A percentile compares a stretch with the other conserved stretches of the same genome.
phyloP scores from a whole-genome alignment of 2,888 invertebrate species.

The Hydroisotoma schaefferi region DNA sequence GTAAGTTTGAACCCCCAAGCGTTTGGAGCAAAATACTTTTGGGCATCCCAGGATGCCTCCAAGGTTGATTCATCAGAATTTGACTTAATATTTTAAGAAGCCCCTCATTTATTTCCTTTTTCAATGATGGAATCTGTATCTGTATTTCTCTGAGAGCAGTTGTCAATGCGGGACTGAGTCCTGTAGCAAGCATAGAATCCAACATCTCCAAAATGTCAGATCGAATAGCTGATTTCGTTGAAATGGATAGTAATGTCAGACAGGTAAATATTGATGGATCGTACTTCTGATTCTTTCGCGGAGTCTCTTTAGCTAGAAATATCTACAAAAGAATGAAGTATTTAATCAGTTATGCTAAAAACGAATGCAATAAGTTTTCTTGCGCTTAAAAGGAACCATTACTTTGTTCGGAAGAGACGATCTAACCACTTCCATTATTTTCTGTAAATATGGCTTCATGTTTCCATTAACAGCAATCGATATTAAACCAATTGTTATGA shows the following conservation, averaged over 20 bases:
- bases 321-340: slow-evolving; percentile 1
- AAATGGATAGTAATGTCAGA: slow-evolving; percentile 83
- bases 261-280: slow-evolving; percentile 92
- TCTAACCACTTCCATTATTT: slow-evolving; percentile 80
- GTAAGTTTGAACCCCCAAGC: slow-evolving; percentile 17
- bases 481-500: slow-evolving; percentile 83
- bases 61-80: slow-evolving; percentile 81
- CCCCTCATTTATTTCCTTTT: slow-evolving; percentile 87
- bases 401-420: slow-evolving; percentile 66
- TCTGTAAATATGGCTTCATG: slow-evolving; percentile 73
- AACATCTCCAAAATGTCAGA: slow-evolving; percentile 77
- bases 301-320: slow-evolving; percentile 30
- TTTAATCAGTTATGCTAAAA: too few relatives aligned
- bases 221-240: slow-evolving; percentile 73
- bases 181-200: slow-evolving; percentile 88
- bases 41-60: slow-evolving; percentile 75
- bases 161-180: slow-evolving; percentile 83
- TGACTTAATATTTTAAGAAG: slow-evolving; percentile 85
- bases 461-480: slow-evolving; percentile 82
- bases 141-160: slow-evolving; percentile 87
- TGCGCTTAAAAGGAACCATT: not conserved
- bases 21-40: slow-evolving; percentile 54
- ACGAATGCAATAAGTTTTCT: not conserved
- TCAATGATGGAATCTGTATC: slow-evolving; percentile 78
- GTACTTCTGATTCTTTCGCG: slow-evolving; percentile 53